Conservation (phyloP, 92 coral and sea anemone species). For the Bergia puertoricense region DNA sequence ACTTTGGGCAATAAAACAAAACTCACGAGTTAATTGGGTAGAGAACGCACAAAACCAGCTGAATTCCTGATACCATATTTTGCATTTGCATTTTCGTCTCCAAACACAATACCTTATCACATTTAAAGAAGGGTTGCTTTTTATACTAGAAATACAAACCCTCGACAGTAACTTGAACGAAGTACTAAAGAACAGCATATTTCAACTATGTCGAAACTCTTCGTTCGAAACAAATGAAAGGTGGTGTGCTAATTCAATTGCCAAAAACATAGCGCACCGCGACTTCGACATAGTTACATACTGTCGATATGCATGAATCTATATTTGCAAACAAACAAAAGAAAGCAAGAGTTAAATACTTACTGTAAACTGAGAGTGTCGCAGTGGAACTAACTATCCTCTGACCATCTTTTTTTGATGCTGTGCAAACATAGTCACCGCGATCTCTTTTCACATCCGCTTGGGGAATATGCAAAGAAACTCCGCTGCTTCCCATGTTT, state of each 20-base stretch:
- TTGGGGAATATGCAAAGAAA: conserved; percentile 47
- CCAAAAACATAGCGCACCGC: background rate
- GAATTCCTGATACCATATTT: conserved; percentile 10
- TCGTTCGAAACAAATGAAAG: background rate
- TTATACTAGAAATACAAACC: background rate
- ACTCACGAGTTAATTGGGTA: conserved; percentile 12
- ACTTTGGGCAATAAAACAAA: conserved; percentile 24
- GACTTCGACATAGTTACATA: background rate
- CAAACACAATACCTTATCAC: conserved; percentile 22
- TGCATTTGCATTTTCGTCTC: conserved; percentile 15
- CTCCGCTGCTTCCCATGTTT: conserved; percentile 46
- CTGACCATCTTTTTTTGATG: background rate
- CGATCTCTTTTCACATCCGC: conserved; percentile 49
- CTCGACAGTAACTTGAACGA: conserved; percentile 13
- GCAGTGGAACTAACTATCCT: background rate
- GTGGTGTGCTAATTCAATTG: background rate
- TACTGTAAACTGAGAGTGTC: conserved; percentile 28
- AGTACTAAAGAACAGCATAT: background rate
- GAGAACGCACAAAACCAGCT: conserved; percentile 22
- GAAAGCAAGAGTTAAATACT: background rate
- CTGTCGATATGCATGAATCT: background rate
- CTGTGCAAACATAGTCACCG: conserved; percentile 65
- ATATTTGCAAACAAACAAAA: background rate
- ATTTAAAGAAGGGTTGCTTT: background rate
- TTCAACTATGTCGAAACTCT: background rate